Conservation (phyloP, 2,888 invertebrate species). For the Leptinotarsa haldemani region DNA sequence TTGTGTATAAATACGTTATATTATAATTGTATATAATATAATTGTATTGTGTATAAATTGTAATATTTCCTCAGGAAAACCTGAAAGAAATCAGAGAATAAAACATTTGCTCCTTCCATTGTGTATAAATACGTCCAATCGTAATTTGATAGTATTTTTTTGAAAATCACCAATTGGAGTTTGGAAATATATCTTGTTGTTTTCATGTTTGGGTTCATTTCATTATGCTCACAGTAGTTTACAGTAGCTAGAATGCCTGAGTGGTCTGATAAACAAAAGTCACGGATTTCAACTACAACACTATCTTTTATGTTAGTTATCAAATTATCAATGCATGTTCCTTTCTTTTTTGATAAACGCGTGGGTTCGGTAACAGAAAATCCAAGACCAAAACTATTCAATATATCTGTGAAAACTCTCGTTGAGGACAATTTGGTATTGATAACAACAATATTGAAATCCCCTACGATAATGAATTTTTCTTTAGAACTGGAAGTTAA, state of each 20-base stretch:
- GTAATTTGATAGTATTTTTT: neutral
- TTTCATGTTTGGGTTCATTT: neutral
- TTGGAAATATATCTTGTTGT: constrained; percentile 5
- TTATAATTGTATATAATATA: no score
- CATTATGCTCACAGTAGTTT: neutral
- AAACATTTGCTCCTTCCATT: neutral
- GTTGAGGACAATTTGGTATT: neutral
- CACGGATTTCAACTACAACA: constrained; percentile 3
- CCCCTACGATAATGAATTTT: constrained; percentile 7
- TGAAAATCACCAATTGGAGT: neutral
- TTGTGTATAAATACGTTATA: no score
- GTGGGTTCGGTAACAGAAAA: constrained; percentile 17
- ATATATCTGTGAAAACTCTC: constrained; percentile 6
- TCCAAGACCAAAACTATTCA: constrained; percentile 1
- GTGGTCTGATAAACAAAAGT: constrained; percentile 14
- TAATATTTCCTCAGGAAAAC: neutral
- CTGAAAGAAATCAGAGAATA: constrained; percentile 2
- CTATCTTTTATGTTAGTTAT: constrained; percentile 5
- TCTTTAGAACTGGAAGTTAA: constrained; percentile 2
- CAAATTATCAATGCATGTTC: constrained; percentile 21
- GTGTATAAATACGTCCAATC: constrained; percentile 1
- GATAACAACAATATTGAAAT: constrained; percentile 9
- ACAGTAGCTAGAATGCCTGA: constrained; percentile 10
- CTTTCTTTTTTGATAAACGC: constrained; percentile 14
- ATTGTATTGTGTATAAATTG: no score